Conservation (phyloP, 2,888 invertebrate species). For the Hydrotaea cyrtoneurina region DNA sequence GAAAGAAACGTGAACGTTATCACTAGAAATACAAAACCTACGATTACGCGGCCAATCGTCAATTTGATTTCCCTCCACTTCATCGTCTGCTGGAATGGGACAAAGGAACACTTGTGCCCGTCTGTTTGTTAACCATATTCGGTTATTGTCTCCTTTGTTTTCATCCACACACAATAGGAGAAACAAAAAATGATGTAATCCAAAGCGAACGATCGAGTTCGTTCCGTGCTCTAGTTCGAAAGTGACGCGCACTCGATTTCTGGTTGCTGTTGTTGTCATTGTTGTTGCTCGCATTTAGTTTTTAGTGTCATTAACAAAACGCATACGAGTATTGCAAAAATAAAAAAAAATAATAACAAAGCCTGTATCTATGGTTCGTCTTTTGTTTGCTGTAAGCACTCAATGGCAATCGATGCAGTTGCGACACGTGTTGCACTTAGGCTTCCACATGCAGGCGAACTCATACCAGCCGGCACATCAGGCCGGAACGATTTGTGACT, state of each 20-base stretch:
- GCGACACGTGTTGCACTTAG: constrained; percentile 55
- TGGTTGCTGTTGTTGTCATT: constrained; percentile 10
- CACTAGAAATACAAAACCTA: not conserved
- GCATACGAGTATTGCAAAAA: constrained; percentile 26
- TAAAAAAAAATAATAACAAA: constrained; percentile 64
- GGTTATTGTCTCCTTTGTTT: not conserved
- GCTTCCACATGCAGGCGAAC: not conserved
- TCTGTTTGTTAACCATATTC: not conserved
- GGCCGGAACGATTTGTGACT: not conserved
- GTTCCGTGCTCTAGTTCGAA: constrained; percentile 48
- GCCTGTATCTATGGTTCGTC: not conserved
- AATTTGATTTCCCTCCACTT: not conserved
- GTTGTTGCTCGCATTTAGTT: constrained; percentile 31
- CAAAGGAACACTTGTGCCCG: not conserved
- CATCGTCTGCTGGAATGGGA: not conserved
- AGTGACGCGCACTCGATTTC: constrained; percentile 63
- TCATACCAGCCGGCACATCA: not conserved
- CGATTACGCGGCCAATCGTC: not conserved
- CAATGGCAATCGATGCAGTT: constrained; percentile 41
- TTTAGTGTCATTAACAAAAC: constrained; percentile 58
- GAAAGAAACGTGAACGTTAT: not conserved
- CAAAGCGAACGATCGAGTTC: constrained; percentile 40
- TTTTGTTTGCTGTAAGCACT: constrained; percentile 25
- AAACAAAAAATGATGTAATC: constrained; percentile 47
- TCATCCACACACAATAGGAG: constrained; percentile 56